Evolutionary conservation across 2,113 vertebrate species (phyloP).

Genomic region (Ibidorhyncha struthersii): DNA sequence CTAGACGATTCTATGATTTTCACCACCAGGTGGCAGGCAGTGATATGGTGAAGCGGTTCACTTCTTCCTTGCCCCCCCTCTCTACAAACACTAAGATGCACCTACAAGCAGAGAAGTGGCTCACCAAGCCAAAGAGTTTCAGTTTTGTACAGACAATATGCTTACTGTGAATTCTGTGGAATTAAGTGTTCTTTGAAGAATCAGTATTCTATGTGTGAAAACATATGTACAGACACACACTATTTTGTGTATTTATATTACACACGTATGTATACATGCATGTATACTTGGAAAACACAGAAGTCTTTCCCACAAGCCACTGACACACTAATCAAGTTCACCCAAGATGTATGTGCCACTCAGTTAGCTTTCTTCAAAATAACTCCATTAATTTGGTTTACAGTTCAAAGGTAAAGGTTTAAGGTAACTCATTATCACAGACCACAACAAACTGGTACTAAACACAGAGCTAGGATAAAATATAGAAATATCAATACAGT

Average conservation of each 20-base stretch:
- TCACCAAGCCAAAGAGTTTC: neutral
- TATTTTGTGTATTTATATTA: neutral
- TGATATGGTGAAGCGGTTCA: neutral
- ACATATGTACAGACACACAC: neutral
- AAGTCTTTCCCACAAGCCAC: neutral
- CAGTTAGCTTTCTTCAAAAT: neutral
- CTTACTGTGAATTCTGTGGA: neutral
- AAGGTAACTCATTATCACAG: neutral
- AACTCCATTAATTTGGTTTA: neutral
- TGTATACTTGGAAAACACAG: neutral
- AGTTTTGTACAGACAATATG: neutral
- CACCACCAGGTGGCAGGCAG: neutral
- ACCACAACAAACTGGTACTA: neutral
- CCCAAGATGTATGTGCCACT: fast-evolving
- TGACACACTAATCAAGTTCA: neutral
- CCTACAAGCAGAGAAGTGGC: neutral
- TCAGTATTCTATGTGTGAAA: neutral
- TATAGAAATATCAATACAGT: neutral
- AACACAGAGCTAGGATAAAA: neutral
- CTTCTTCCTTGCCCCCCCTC: too few relatives aligned
- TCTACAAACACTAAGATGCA: neutral
- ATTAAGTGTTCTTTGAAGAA: neutral
- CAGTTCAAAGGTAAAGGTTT: neutral
- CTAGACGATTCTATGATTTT: neutral
- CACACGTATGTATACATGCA: neutral